Evolutionary conservation across 2,113 vertebrate species (phyloP), one percentile per base, ranked within the genome.

Genomic region (Chinchilla lanigera): DNA sequence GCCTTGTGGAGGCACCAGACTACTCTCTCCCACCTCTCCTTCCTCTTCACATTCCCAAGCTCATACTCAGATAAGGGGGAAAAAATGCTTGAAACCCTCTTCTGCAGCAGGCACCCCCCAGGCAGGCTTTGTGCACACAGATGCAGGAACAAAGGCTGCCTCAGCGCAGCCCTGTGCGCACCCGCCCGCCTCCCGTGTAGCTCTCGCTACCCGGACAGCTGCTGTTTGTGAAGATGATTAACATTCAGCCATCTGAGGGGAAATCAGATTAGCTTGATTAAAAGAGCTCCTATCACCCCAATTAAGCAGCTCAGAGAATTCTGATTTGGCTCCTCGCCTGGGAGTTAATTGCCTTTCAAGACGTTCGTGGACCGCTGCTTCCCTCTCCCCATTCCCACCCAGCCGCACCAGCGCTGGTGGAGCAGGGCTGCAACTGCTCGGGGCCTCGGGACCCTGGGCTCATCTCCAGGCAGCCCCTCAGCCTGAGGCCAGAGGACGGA

Each of bases 231-330:
- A 80, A 80, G 92, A 95, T 95, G 95, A 97, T 97, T 97, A 93
- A 88, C 90, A 95, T 95, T 92, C 81, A 94, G 5, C 67, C 73
- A 73, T 97, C 81, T 89, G 93, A 95, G 71, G 81, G 87, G 90
- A 97, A 96, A 97, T 97, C 95, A 97, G 96, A 97, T 94, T 93
- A 93, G 88, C 88, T 86, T 97, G 97, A 97, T 97, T 96, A 96
- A 96, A 97, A 94, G 92, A 90, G 92, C 67, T 86, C 85, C 96
- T 69, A 63, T 88, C 94, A 95, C 86, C 77, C 92, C 96, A 97
- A 75, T 97, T 90, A 96, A 96, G 93, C 35, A 71, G 93, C 82
- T 65, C 14, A 65, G 86, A 92, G 84, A 88, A 92, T 90, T 95
- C 87, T 90, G 73, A 86, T 69, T 93, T 94, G 63, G 88, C 89